phyloP scores from a whole-genome alignment of 2,888 invertebrate genomes.

The Drosophila engyochracea region DNA sequence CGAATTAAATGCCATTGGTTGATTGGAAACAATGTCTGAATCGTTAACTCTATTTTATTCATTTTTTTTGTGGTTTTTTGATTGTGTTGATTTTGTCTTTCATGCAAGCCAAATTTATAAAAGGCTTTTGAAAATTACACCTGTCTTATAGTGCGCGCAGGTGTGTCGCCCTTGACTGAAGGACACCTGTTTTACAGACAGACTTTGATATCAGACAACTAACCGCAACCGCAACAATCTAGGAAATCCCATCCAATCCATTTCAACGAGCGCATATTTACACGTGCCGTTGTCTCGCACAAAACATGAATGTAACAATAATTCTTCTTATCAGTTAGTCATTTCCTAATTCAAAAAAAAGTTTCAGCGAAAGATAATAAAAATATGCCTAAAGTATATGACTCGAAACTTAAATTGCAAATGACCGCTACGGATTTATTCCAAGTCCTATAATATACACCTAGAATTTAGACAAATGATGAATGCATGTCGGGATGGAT shows the following conservation, averaged over 20 bases:
- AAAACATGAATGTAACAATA: constrained; percentile 8
- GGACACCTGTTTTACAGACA: constrained; percentile 52
- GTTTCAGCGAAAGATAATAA: neutral
- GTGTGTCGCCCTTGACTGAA: constrained; percentile 40
- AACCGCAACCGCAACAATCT: constrained; percentile 2
- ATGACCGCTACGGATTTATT: constrained; percentile 22
- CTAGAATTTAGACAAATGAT: constrained; percentile 21
- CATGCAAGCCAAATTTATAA: constrained; percentile 35
- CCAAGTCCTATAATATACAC: constrained; percentile 9
- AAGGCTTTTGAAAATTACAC: constrained; percentile 42
- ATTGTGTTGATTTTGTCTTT: constrained; percentile 23
- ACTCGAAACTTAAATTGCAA: constrained; percentile 17
- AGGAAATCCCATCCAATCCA: neutral
- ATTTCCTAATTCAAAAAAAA: constrained; percentile 50
- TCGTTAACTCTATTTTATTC: constrained; percentile 15
- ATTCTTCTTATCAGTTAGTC: constrained; percentile 54
- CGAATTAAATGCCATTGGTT: constrained; percentile 31
- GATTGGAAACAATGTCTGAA: constrained; percentile 42
- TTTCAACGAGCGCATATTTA: constrained; percentile 26
- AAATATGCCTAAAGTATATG: constrained; percentile 32
- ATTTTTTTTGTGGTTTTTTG: neutral
- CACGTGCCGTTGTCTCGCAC: constrained; percentile 34
- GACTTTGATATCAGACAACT: constrained; percentile 9
- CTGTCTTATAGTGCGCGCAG: constrained; percentile 8
- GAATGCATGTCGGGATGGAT: constrained; percentile 37